A percentile compares a stretch with the other conserved stretches of the same genome.
phyloP scores from a whole-genome alignment of 2,797 vertebrate genomes.

The Anolis apletophallus region DNA sequence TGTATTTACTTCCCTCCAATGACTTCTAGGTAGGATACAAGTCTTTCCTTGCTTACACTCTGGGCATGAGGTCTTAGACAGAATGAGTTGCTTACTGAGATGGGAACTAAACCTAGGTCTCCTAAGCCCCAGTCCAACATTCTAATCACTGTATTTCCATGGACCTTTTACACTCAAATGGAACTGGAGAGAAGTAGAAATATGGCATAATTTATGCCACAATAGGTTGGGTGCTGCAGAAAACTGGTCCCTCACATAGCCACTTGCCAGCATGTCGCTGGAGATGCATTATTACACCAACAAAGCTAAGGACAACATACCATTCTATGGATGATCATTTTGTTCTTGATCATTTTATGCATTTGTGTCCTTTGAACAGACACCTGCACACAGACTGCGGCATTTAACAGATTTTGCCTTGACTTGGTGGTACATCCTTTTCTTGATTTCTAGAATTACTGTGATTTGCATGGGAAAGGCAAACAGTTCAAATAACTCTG shows the following conservation, averaged over 20 bases:
- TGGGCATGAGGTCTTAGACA: no score
- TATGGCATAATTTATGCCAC: background rate
- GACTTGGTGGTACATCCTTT: background rate
- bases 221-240: background rate
- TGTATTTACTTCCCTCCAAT: background rate
- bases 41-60: no score
- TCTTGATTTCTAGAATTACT: constrained; percentile 37
- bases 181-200: background rate
- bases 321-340: background rate
- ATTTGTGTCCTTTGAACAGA: background rate
- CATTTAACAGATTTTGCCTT: background rate
- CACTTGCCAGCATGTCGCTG: background rate
- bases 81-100: no score
- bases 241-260: background rate
- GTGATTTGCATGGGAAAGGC: constrained; percentile 67
- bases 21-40: background rate
- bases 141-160: background rate
- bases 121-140: background rate
- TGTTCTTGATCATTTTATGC: constrained; percentile 8
- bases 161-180: background rate
- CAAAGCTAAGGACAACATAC: constrained; percentile 22
- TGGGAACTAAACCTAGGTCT: no score
- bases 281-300: background rate
- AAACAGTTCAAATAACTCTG: constrained; percentile 70
- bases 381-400: background rate